Conservation (phyloP, 2,113 vertebrate species). For the Corvus cornix region DNA sequence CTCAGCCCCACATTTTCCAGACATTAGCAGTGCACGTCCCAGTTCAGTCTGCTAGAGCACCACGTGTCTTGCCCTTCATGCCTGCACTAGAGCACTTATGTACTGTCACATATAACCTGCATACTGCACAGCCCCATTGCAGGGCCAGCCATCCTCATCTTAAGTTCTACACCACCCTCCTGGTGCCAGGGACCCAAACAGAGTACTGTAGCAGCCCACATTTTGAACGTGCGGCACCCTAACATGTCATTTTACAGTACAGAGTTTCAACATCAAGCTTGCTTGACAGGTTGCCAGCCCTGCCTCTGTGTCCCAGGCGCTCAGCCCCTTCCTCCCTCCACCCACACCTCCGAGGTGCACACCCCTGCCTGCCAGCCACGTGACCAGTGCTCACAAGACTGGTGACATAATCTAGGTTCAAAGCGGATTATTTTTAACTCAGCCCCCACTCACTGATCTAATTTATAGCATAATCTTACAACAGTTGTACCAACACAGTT, state of each 20-base stretch:
- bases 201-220: background rate
- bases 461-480: background rate
- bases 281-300: background rate
- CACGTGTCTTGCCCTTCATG: background rate
- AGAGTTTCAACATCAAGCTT: background rate
- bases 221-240: background rate
- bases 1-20: background rate
- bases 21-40: background rate
- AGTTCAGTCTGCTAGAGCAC: background rate
- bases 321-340: background rate
- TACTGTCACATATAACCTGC: background rate
- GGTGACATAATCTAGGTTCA: background rate
- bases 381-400: background rate
- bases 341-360: background rate
- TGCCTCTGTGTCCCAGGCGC: background rate
- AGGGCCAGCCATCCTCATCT: background rate
- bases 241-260: background rate
- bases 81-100: rapidly evolving
- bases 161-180: background rate
- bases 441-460: background rate
- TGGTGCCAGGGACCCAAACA: background rate
- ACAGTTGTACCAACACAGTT: background rate
- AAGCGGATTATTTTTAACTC: background rate
- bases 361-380: background rate
- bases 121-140: background rate